Base-by-base conservation (phyloP, 2,113 vertebrate genomes). In the Hassar affinis region DNA sequence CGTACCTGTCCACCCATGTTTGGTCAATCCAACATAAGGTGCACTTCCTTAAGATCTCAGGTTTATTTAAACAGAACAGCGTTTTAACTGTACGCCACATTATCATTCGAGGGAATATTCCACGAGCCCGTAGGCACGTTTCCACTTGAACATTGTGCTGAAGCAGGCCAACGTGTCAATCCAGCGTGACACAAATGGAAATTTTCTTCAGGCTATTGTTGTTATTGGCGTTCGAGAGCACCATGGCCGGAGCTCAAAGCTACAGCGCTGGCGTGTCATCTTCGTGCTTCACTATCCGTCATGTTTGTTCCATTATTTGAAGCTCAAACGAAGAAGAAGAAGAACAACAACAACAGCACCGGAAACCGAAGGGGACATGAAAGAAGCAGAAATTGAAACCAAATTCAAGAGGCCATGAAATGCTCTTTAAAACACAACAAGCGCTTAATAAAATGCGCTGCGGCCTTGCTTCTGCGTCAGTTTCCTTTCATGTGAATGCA, bases 401-500 rank as follows among this genome's bases (percentile, higher is more conserved):
- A 56, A 52, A 72, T 78, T 78, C 76, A 49, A 79, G 69, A 62
- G 75, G 80, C 25, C 11, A 72, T 61, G 51, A 72, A 51, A 79
- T 25, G 66, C 57, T 51, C 35, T n/a, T 82, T 33, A 72, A 64
- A 79, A 76, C 35, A 4, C 35, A 25, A 68, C 78, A 25, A 47
- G n/a, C 9, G 59, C 57, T 75, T 54, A 72, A 74, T 75, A 66
- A 75, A 72, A 49, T n/a, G 69, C 22, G 14, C 69, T 30, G 9
- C n/a, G 11, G 68, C 49, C 81, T 75, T 27, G 66, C 68, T 79
- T 49, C 38, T 66, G 68, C 49, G 35, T 75, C 82, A 42, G 4
- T 35, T 75, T n/a, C 18, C 81, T 84, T 84, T 86, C 77, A 77
- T 77, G 72, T 84, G 33, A 47, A 54, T 10, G 64, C 82, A 30